Evolutionary conservation across 2,888 invertebrate species (phyloP).

Genomic region (Itoplectis maculator): DNA sequence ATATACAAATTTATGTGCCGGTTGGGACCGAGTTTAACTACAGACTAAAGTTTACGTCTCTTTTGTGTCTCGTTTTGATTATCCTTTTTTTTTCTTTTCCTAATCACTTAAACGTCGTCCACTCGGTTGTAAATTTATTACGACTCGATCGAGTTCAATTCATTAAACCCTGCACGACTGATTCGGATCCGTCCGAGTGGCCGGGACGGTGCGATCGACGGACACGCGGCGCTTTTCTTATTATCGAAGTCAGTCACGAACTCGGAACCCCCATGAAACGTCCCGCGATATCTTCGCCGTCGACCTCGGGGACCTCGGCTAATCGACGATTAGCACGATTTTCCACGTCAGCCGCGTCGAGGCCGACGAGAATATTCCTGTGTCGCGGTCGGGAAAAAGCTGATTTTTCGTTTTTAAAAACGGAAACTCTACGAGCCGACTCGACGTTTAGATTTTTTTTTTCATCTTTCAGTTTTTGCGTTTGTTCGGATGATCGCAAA

Average conservation of each 20-base stretch:
- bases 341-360: not conserved
- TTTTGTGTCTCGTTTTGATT: not conserved
- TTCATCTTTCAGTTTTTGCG: too few species aligned
- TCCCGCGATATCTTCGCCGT: not conserved
- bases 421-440: too few species aligned
- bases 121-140: not conserved
- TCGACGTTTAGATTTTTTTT: too few species aligned
- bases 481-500: too few species aligned
- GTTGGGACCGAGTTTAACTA: not conserved
- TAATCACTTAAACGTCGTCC: not conserved
- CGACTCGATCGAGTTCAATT: not conserved
- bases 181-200: not conserved
- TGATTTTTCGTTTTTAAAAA: not conserved
- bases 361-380: not conserved
- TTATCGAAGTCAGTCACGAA: slow-evolving; percentile 26
- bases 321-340: slow-evolving; percentile 15
- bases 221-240: not conserved
- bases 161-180: not conserved
- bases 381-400: not conserved
- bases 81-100: not conserved
- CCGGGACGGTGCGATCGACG: not conserved
- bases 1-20: slow-evolving; percentile 17
- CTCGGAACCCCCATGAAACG: slow-evolving; percentile 15
- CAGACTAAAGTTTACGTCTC: not conserved
- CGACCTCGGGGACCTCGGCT: not conserved